These are phyloP conservation scores for Andricus quercusramuli DNA, from an alignment of 2,888 invertebrate species.

Conservation along the genomic window DNA sequence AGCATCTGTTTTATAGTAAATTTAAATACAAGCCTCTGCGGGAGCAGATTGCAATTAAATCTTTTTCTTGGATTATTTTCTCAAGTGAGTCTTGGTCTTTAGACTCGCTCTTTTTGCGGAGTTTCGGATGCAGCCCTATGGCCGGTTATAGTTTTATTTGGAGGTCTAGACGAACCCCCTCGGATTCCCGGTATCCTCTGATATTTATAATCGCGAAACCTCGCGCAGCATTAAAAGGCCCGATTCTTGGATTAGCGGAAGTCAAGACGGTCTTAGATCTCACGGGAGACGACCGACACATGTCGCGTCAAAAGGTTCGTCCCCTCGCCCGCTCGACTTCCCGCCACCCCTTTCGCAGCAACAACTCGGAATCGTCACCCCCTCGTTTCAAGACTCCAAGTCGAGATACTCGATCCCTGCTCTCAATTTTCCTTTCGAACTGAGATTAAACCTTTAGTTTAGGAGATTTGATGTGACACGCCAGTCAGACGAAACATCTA, in stretches of 20 bases:
- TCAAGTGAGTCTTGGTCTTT: constrained; percentile 48
- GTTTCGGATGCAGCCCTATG: constrained; percentile 54
- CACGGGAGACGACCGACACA: constrained; percentile 76
- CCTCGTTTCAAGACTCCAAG: constrained; percentile 60
- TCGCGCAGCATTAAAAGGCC: constrained; percentile 76
- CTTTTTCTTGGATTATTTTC: constrained; percentile 31
- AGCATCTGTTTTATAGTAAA: constrained; percentile 29
- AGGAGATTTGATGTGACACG: neutral
- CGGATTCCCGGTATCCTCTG: constrained; percentile 76
- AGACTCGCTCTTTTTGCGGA: constrained; percentile 51
- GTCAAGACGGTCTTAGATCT: constrained; percentile 77
- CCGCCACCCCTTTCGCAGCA: constrained; percentile 50
- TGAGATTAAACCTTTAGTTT: constrained; percentile 32
- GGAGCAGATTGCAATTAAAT: constrained; percentile 30
- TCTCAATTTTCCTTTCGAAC: constrained; percentile 59
- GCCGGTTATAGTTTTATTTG: constrained; percentile 66
- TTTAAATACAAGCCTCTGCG: constrained; percentile 13
- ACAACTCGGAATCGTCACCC: constrained; percentile 45
- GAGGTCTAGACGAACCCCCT: constrained; percentile 69
- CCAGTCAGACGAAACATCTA: constrained; percentile 42
- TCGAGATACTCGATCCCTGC: constrained; percentile 52
- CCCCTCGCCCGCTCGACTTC: constrained; percentile 54
- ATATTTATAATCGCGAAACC: constrained; percentile 79
- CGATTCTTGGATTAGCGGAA: constrained; percentile 79
- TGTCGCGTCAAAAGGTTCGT: constrained; percentile 73